Conservation (phyloP, 2,888 invertebrate genomes). For the Brachypterus glaber region DNA sequence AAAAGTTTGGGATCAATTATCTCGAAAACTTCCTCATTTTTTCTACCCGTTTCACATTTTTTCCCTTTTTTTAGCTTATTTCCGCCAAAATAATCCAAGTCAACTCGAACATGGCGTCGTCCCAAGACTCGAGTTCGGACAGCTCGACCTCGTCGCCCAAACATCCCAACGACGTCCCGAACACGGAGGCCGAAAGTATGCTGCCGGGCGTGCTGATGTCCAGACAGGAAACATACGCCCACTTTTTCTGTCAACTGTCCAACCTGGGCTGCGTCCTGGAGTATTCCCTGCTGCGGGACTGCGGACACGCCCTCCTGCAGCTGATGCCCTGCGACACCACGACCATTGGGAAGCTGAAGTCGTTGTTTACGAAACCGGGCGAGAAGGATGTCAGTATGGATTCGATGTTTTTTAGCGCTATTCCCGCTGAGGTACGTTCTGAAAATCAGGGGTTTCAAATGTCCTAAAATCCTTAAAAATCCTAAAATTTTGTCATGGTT, state of each 20-base stretch:
- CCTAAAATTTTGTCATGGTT: no score
- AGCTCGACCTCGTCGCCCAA: constrained; percentile 91
- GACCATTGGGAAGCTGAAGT: constrained; percentile 47
- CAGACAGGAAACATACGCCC: constrained; percentile 64
- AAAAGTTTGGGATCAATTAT: no score
- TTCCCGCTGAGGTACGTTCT: constrained; percentile 60
- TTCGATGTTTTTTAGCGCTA: constrained; percentile 57
- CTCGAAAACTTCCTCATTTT: no score
- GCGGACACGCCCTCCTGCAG: constrained; percentile 68
- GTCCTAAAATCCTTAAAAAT: no score
- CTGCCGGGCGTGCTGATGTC: constrained; percentile 88
- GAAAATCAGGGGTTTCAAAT: no score
- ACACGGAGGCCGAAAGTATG: constrained; percentile 75
- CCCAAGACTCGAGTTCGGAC: constrained; percentile 89
- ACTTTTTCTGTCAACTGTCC: constrained; percentile 77
- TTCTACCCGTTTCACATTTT: no score
- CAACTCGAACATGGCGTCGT: constrained; percentile 61
- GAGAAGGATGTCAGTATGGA: constrained; percentile 46
- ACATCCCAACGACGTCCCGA: constrained; percentile 70
- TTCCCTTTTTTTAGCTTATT: constrained; percentile 45
- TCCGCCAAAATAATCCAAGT: constrained; percentile 70
- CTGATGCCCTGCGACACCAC: constrained; percentile 62
- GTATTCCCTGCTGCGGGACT: constrained; percentile 73
- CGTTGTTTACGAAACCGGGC: constrained; percentile 43
- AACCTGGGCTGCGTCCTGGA: constrained; percentile 78